A percentile compares a stretch with the other conserved stretches of the same genome.
Evolutionary conservation across 2,113 vertebrate species (phyloP).

Genomic region (Pelecanoides urinatrix): DNA sequence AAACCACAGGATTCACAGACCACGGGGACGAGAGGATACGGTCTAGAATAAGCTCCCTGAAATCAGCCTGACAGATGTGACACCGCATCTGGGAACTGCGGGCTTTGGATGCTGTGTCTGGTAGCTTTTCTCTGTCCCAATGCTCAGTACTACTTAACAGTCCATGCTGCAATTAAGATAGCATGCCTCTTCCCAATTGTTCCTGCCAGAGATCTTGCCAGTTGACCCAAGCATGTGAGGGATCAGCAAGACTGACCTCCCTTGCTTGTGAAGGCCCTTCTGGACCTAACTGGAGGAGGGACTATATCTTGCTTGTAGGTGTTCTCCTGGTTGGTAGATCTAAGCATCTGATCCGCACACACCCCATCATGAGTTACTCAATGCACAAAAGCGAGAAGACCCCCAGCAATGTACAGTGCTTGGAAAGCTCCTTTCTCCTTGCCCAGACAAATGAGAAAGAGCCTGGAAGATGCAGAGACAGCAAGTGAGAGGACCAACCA

Average conservation of each 20-base stretch:
- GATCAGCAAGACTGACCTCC: background rate
- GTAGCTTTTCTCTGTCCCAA: too few species aligned
- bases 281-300: too few species aligned
- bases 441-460: background rate
- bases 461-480: background rate
- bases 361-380: too few species aligned
- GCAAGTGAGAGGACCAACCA: background rate
- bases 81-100: background rate
- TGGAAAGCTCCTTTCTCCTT: background rate
- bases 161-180: background rate
- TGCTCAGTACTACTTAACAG: background rate
- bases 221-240: background rate
- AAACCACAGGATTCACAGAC: background rate
- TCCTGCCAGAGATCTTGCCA: background rate
- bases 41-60: too few species aligned
- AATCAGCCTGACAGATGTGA: background rate
- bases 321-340: background rate
- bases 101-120: too few species aligned
- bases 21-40: background rate
- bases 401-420: background rate
- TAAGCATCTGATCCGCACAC: background rate
- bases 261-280: too few species aligned
- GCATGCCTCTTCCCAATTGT: background rate
- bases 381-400: background rate
- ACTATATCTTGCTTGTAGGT: background rate